Percentiles rank a stretch among this genome's conserved stretches.
Evolutionary conservation across 2,888 invertebrate genomes (phyloP).

Genomic region (Chloroclystis v-ata): DNA sequence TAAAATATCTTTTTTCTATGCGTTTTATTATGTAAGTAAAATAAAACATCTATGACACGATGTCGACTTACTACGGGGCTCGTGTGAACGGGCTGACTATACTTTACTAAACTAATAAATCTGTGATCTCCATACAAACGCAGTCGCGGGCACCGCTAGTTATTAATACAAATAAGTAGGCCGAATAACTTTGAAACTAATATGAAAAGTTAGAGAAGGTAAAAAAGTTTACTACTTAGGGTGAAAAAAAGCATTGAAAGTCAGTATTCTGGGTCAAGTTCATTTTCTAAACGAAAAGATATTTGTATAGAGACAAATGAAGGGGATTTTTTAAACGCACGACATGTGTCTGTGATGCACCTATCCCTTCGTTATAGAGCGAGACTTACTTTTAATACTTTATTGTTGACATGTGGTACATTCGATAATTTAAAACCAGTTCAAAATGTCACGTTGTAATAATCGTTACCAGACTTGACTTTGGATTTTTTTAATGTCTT

Average conservation of each 20-base stretch:
- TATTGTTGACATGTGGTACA: too few relatives aligned
- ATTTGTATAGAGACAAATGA: slow-evolving; percentile 6
- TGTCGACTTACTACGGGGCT: too few relatives aligned
- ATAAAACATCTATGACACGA: too few relatives aligned
- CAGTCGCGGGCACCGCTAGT: too few relatives aligned
- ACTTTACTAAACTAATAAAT: too few relatives aligned
- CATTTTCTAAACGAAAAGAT: slow-evolving; percentile 49
- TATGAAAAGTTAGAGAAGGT: slow-evolving; percentile 28
- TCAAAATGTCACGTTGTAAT: not conserved
- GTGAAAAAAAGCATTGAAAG: slow-evolving; percentile 26
- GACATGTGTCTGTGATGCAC: not conserved
- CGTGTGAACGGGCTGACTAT: too few relatives aligned
- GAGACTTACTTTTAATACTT: not conserved
- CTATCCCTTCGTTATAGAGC: not conserved
- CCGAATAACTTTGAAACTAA: too few relatives aligned
- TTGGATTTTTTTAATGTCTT: too few relatives aligned
- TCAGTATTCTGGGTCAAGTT: slow-evolving; percentile 59
- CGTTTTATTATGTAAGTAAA: too few relatives aligned
- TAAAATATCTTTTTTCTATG: too few relatives aligned
- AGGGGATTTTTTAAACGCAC: not conserved
- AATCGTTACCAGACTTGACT: slow-evolving; percentile 4
- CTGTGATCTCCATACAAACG: too few relatives aligned
- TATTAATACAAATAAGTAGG: too few relatives aligned
- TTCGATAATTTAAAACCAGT: not conserved
- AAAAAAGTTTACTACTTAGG: slow-evolving; percentile 40